A percentile compares a stretch with the other conserved stretches of the same genome.
These are phyloP conservation scores for Meles meles DNA, from an alignment of 2,113 vertebrate genomes.

Conservation along the genomic window DNA sequence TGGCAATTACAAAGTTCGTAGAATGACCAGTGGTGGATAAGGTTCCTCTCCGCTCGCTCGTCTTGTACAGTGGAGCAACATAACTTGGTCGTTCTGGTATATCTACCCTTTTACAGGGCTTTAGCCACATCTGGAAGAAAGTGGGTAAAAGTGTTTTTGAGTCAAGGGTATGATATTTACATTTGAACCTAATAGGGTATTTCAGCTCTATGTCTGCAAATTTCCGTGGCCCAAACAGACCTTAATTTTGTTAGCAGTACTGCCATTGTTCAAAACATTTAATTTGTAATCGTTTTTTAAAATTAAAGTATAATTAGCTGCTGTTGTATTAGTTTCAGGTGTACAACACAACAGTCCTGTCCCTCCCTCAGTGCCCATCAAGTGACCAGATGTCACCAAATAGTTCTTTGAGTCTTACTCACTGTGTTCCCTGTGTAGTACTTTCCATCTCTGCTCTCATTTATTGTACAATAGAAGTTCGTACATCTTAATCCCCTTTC, in stretches of 20 bases:
- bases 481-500: not conserved
- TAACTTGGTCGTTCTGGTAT: conserved; percentile 85
- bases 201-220: not conserved
- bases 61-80: conserved; percentile 89
- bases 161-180: not conserved
- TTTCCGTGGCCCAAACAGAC: not conserved
- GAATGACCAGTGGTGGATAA: conserved; percentile 93
- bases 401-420: not conserved
- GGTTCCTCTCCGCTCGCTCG: conserved; percentile 89
- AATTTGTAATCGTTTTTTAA: not conserved
- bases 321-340: not conserved
- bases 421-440: not conserved
- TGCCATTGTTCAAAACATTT: not conserved
- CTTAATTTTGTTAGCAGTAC: not conserved
- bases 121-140: conserved; percentile 89
- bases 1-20: conserved; percentile 90
- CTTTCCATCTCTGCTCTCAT: not conserved
- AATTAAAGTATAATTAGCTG: not conserved
- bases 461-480: not conserved
- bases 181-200: not conserved
- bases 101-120: conserved; percentile 85
- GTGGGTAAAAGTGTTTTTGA: not conserved
- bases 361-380: not conserved
- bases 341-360: not conserved
- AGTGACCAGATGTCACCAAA: not conserved